These are phyloP conservation scores for Hyphantria cunea DNA, from an alignment of 1,140 invertebrate genomes.

Conservation along the genomic window DNA sequence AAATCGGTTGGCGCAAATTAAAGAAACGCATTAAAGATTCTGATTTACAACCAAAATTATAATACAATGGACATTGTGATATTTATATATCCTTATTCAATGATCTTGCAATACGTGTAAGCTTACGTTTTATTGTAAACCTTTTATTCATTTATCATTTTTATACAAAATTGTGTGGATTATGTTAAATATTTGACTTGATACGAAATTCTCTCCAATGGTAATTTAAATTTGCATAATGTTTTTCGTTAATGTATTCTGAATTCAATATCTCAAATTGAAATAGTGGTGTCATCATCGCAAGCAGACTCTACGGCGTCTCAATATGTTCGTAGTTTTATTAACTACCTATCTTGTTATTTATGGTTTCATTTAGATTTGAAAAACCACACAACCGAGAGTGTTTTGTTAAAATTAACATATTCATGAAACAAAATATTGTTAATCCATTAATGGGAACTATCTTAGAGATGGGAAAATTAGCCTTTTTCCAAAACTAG, in stretches of 20 bases:
- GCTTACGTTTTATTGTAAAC: constrained; percentile 33
- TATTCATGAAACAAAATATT: constrained; percentile 33
- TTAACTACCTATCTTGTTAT: constrained; percentile 34
- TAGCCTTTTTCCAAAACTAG: too few species aligned
- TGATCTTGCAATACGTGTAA: constrained; percentile 43
- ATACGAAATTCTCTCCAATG: constrained; percentile 23
- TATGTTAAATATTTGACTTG: constrained; percentile 24
- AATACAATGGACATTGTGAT: constrained; percentile 56
- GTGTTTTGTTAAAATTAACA: constrained; percentile 35
- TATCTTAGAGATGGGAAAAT: background rate
- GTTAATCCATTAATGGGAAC: constrained; percentile 18
- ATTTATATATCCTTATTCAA: constrained; percentile 58
- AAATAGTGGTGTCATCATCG: constrained; percentile 42
- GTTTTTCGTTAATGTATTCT: constrained; percentile 43
- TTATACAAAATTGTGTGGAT: constrained; percentile 20
- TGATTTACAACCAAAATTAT: constrained; percentile 63
- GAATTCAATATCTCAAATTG: constrained; percentile 40
- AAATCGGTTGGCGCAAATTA: constrained; percentile 54
- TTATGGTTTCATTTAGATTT: constrained; percentile 34
- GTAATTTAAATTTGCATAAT: constrained; percentile 45
- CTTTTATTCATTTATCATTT: constrained; percentile 37
- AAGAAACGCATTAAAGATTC: constrained; percentile 56
- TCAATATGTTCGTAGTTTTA: constrained; percentile 34
- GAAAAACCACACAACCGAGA: constrained; percentile 25
- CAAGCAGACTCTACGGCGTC: constrained; percentile 54